Evolutionary conservation across 1,140 invertebrate genomes (phyloP), one percentile per base, ranked within the genome.

Genomic region (Telenomus remus): DNA sequence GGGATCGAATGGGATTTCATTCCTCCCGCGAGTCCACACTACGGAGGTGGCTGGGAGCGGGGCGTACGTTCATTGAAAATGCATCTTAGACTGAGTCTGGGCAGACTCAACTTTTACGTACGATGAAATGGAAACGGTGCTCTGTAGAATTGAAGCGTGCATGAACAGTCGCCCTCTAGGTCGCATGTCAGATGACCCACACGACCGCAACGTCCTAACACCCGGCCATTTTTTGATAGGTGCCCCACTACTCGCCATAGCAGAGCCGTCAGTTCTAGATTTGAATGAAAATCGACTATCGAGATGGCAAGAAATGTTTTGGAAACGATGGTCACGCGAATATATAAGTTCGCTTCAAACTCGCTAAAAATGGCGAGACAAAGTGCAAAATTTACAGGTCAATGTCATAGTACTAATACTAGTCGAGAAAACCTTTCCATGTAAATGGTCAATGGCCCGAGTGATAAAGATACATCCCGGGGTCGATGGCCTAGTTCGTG

Each of bases 41-140:
- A 81, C 59, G 76, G 77, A 61, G 80, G 82, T 13, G 33, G 68
- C 12, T 82, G 83, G 82, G 80, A 84, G 48, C 44, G 73, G 0
- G 5, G 80, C 0, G 73, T 82, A 81, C 0, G 81, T 80, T 9
- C 80, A 84, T 14, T 83, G 43, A 34, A 44, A 14, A 2, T 1
- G 8, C 43, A 44, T 13, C 12, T 44, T n/a, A n/a, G n/a, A n/a
- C n/a, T n/a, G n/a, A n/a, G n/a, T n/a, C n/a, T n/a, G n/a, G n/a
- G n/a, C n/a, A n/a, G n/a, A n/a, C n/a, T n/a, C n/a, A n/a, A n/a
- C n/a, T n/a, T n/a, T n/a, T n/a, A n/a, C n/a, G n/a, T n/a, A n/a
- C n/a, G n/a, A n/a, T n/a, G 15, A 57, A 49, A 33, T 14, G 53
- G 1, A 6, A 12, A 33, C n/a, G 10, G 34, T 35, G 43, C 10